phyloP scores from a whole-genome alignment of 2,888 invertebrate genomes.

The Drosophila suboccidentalis region DNA sequence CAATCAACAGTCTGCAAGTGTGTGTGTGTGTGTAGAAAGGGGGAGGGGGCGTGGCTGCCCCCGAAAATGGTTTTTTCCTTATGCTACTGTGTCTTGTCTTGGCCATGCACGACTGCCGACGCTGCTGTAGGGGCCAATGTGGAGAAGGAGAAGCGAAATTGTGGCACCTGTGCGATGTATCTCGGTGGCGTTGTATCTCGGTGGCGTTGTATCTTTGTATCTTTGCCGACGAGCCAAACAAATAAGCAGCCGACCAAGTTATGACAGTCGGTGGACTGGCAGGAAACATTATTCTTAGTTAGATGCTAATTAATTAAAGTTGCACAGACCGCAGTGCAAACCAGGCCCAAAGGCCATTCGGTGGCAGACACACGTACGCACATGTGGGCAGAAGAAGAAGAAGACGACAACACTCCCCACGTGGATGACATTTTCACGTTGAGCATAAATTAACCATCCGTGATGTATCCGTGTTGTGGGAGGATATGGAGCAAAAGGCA shows the following conservation, averaged over 20 bases:
- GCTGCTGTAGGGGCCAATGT: conserved; percentile 26
- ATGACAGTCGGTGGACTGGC: conserved; percentile 67
- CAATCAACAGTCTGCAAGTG: conserved; percentile 1
- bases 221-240: conserved; percentile 56
- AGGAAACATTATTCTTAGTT: conserved; percentile 81
- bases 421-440: conserved; percentile 51
- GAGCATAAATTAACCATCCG: conserved; percentile 46
- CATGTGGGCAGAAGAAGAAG: conserved; percentile 38
- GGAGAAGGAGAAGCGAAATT: conserved; percentile 29
- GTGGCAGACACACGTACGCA: conserved; percentile 30
- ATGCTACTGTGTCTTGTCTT: conserved; percentile 23
- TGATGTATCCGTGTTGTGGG: conserved; percentile 31
- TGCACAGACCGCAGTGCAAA: conserved; percentile 19
- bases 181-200: conserved; percentile 8
- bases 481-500: conserved; percentile 27
- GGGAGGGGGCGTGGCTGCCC: conserved; percentile 38
- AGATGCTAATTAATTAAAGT: conserved; percentile 77
- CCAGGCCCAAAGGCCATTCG: conserved; percentile 26
- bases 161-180: conserved; percentile 68
- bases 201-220: conserved; percentile 33
- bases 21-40: background rate
- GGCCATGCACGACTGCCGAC: conserved; percentile 49
- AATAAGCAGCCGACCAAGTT: conserved; percentile 71
- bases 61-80: conserved; percentile 41
- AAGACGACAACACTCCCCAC: conserved; percentile 14